Base-by-base conservation (phyloP, 2,797 vertebrate species). In the Anisognathus igniventris region DNA sequence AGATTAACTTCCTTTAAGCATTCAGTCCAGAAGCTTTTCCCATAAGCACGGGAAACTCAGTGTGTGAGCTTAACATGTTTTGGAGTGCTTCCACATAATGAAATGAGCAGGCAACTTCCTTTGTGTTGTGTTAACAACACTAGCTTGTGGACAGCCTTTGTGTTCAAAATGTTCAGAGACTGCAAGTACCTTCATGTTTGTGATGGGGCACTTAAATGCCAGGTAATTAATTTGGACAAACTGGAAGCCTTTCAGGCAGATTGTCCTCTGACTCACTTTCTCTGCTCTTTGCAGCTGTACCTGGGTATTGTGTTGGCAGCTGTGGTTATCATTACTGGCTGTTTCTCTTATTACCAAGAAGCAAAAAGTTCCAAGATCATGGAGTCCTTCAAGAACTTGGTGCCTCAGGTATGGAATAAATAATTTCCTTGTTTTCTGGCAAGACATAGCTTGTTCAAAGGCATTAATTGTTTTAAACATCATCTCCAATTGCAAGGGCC, bases 261-360 rank as follows among this genome's bases (percentile, higher is more conserved):
- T 78, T 1, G 5, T 83, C 22, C 40, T 94, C 85, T 96, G 82
- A 96, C 76, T 94, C 30, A 10, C n/a, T 78, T 86, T 91, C 31
- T 93, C 57, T 92, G 66, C 15, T 92, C 18, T 31, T 79, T 94
- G 14, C 81, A 99, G 99, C 96, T 99, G 86, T 99, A 99, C 93
- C 98, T 99, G 44, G 99, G 99, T 75, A 93, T 99, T 45, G 99
- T 99, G 82, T 98, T 99, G 33, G 98, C 99, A 28, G 99, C 99
- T 86, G 99, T 99, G 4, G 99, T 99, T 96, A 99, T 99, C 97
- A 98, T 99, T 97, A 99, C 99, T 94, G 99, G 99, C 45, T 99
- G 99, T 70, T 99, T 99, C 98, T 99, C 99, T 30, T 99, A 99
- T 87, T 99, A 99, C 95, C 99, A 99, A 98, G 99, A 99, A 93